phyloP scores from a whole-genome alignment of 1,140 invertebrate species.

The Plectrocnemia conspersa region DNA sequence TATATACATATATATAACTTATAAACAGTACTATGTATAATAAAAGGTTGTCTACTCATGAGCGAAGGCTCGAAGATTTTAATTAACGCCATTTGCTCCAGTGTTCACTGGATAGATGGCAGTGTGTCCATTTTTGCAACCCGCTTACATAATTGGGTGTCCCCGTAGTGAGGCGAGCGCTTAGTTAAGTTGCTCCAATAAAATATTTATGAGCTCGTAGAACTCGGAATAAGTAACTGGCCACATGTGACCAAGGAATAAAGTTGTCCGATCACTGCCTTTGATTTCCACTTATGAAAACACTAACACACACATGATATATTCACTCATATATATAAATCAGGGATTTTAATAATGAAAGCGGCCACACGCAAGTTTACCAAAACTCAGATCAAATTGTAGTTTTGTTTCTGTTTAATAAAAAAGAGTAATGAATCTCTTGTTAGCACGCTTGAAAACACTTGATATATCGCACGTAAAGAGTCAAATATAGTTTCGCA shows the following conservation, averaged over 20 bases:
- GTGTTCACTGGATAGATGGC: conserved; percentile 21
- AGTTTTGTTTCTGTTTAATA: too few species aligned
- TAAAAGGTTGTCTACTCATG: conserved; percentile 8
- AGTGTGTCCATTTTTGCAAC: conserved; percentile 32
- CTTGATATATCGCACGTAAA: background rate
- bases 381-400: background rate
- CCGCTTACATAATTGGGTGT: conserved; percentile 33
- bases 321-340: background rate
- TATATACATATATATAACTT: too few species aligned
- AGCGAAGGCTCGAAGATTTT: conserved; percentile 27
- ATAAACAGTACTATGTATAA: too few species aligned
- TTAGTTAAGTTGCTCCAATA: conserved; percentile 33
- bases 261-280: conserved; percentile 9
- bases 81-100: conserved; percentile 30
- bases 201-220: conserved; percentile 34
- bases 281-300: conserved; percentile 5
- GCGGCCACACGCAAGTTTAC: too few species aligned
- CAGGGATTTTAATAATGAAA: background rate
- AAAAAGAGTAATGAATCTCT: too few species aligned
- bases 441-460: too few species aligned
- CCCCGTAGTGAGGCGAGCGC: conserved; percentile 11
- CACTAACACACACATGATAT: background rate
- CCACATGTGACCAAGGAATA: conserved; percentile 11
- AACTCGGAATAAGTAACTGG: background rate
- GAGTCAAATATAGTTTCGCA: conserved; percentile 14